Percentiles rank a stretch among this genome's conserved stretches.
phyloP scores from a whole-genome alignment of 2,888 invertebrate species.

The Caenorhabditis sp. region DNA sequence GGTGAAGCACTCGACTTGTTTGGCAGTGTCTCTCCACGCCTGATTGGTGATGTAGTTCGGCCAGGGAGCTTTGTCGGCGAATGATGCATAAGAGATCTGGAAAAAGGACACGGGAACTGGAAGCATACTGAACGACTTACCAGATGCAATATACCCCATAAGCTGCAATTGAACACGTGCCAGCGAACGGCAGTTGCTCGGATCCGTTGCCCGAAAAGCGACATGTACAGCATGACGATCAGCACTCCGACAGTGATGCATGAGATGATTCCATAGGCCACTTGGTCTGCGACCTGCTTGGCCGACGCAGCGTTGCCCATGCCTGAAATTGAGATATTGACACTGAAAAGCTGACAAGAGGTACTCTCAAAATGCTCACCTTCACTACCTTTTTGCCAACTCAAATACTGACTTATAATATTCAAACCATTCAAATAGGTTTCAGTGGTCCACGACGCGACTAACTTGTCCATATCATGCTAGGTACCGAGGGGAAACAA shows the following conservation, averaged over 20 bases:
- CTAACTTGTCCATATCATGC: constrained; percentile 53
- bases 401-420: constrained; percentile 40
- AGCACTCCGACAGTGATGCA: constrained; percentile 68
- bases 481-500: constrained; percentile 20
- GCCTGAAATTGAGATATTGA: constrained; percentile 44
- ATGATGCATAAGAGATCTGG: constrained; percentile 63
- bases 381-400: constrained; percentile 48
- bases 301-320: constrained; percentile 60
- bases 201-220: constrained; percentile 65
- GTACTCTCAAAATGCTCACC: constrained; percentile 30
- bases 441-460: constrained; percentile 50
- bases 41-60: constrained; percentile 67
- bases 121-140: constrained; percentile 26
- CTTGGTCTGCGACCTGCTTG: constrained; percentile 54
- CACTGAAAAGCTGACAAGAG: not conserved
- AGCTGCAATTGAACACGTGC: constrained; percentile 70
- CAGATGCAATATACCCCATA: constrained; percentile 71
- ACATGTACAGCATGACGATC: constrained; percentile 67
- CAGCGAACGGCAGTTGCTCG: constrained; percentile 65
- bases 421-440: constrained; percentile 52
- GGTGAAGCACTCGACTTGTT: constrained; percentile 70
- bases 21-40: constrained; percentile 58
- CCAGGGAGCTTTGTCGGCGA: constrained; percentile 70
- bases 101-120: not conserved
- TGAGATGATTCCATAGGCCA: constrained; percentile 64